Base-by-base conservation (phyloP, 2,797 vertebrate species). In the Huso huso region DNA sequence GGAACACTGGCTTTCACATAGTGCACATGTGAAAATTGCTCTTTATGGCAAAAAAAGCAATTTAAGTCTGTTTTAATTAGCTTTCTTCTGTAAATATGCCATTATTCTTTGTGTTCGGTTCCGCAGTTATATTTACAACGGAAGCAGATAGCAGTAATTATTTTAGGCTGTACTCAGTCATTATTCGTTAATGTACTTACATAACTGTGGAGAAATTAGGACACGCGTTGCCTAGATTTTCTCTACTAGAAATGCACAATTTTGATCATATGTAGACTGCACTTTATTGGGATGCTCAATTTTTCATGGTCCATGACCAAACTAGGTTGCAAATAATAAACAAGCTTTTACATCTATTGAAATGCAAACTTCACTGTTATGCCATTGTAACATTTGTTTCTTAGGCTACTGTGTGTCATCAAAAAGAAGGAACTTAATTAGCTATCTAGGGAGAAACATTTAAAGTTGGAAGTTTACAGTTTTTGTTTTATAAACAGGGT, bases 41-140 rank as follows among this genome's bases (percentile, higher is more conserved):
- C 85, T 83, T 87, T 87, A 81, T 82, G 83, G 86, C 82, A 84
- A 89, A 85, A 87, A 79, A 84, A 82, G 87, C 79, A 72, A 77
- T 84, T 86, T 88, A 82, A 87, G 74, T 70, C 81, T 78, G 72
- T 77, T 84, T 86, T 88, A 89, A 89, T 88, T 89, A 83, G 89
- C 84, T 79, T 79, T 81, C 79, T 83, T 86, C 80, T 82, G 82
- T 82, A 89, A 87, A 88, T 84, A 87, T 68, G 73, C 79, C 80
- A 85, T 87, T 84, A 84, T 82, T 87, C 81, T 87, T 87, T 75
- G 66, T 73, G 74, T 37, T 37, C 23, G 23, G 23, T 77, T 83
- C 77, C 60, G 71, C 68, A 75, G 78, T 87, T 86, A 84, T 84
- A 83, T 86, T 87, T 88, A 86, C 83, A 85, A 81, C 83, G 77